These are phyloP conservation scores for Dichetophora obliterata DNA, from an alignment of 2,888 invertebrate genomes.

Conservation along the genomic window DNA sequence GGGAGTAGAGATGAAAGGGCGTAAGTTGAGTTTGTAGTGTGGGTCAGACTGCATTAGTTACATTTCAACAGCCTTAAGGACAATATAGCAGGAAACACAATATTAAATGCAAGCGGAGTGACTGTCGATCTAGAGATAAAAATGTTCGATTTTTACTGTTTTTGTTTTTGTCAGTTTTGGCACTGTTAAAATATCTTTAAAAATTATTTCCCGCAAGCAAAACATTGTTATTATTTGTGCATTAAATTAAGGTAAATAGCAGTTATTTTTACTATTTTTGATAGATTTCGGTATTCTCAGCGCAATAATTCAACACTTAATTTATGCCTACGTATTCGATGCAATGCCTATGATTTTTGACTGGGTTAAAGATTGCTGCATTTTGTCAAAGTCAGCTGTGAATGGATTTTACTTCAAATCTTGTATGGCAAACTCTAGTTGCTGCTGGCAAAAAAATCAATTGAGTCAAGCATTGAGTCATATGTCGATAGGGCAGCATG, in stretches of 20 bases:
- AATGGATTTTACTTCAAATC: neutral
- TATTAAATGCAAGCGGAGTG: neutral
- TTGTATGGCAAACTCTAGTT: too few relatives aligned
- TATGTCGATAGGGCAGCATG: neutral
- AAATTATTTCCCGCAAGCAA: neutral
- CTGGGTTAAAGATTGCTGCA: neutral
- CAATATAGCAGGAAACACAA: neutral
- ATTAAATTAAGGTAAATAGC: neutral
- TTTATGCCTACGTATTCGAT: neutral
- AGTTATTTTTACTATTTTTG: too few relatives aligned
- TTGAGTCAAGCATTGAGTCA: too few relatives aligned
- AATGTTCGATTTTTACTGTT: neutral
- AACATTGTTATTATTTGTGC: neutral
- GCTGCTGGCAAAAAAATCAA: too few relatives aligned
- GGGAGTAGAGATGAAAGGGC: neutral
- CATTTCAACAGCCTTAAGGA: neutral
- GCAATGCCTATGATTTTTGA: neutral
- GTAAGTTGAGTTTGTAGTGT: neutral
- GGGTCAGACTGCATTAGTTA: neutral
- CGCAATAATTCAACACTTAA: neutral
- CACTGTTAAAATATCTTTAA: neutral
- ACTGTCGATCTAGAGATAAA: neutral
- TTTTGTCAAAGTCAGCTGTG: constrained; percentile 2
- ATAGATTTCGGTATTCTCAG: neutral
- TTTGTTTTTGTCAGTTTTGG: neutral